These are phyloP conservation scores for Brachylomia viminalis DNA, from an alignment of 2,888 invertebrate species.

Conservation along the genomic window DNA sequence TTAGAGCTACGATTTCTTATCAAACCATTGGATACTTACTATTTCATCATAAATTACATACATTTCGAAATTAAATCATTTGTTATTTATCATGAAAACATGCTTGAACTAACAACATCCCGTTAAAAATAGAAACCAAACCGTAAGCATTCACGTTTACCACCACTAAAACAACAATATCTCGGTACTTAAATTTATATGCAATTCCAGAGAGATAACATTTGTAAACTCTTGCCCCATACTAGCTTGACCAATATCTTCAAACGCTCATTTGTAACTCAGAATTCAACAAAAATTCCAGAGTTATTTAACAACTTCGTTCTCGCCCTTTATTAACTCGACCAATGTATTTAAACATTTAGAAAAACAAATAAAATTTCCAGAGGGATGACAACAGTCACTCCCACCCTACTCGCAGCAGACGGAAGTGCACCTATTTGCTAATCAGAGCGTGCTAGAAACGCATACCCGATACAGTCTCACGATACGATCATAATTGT, in stretches of 20 bases:
- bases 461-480: constrained; percentile 73
- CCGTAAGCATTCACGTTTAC: too few relatives aligned
- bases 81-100: too few relatives aligned
- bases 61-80: too few relatives aligned
- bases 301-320: too few relatives aligned
- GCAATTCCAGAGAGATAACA: not conserved
- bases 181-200: not conserved
- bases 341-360: too few relatives aligned
- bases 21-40: too few relatives aligned
- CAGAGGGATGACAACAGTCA: constrained; percentile 37
- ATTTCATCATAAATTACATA: too few relatives aligned
- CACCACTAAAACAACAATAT: not conserved
- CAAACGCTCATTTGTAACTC: not conserved
- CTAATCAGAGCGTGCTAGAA: constrained; percentile 79
- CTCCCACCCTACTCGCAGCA: constrained; percentile 38
- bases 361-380: constrained; percentile 14
- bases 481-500: constrained; percentile 61
- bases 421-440: constrained; percentile 73
- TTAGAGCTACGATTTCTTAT: too few relatives aligned
- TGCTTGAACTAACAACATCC: too few relatives aligned
- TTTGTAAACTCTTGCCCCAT: not conserved
- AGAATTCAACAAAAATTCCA: not conserved
- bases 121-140: too few relatives aligned
- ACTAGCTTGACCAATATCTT: not conserved
- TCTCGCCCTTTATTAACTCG: too few relatives aligned